Percentiles rank a stretch among this genome's conserved stretches.
These are phyloP conservation scores for Saccopteryx leptura DNA, from an alignment of 2,113 vertebrate genomes.

Conservation along the genomic window DNA sequence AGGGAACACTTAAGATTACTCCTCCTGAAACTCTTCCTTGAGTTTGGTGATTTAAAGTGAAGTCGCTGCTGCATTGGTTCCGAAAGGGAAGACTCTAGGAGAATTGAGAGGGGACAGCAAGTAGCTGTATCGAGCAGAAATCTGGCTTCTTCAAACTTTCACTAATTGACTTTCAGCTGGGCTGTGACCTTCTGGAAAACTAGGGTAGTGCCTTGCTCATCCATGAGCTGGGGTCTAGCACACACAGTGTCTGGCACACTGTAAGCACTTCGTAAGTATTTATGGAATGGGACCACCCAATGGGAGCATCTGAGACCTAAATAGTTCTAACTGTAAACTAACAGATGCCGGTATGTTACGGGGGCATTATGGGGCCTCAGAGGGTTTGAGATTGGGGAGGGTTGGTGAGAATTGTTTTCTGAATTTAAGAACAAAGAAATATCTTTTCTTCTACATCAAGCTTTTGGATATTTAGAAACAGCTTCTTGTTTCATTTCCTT, in stretches of 20 bases:
- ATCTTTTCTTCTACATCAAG: not conserved
- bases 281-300: not conserved
- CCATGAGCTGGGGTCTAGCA: too few relatives aligned
- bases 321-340: not conserved
- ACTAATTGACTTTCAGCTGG: not conserved
- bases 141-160: not conserved
- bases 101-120: not conserved
- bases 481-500: slow-evolving; percentile 17
- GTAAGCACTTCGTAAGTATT: not conserved
- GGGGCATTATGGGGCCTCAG: not conserved
- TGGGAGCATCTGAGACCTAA: not conserved
- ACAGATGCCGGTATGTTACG: not conserved
- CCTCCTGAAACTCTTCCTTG: not conserved
- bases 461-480: slow-evolving; percentile 35
- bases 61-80: not conserved
- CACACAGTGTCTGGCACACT: not conserved
- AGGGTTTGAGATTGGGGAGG: not conserved
- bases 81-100: not conserved
- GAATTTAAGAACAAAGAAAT: not conserved
- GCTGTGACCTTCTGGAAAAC: not conserved
- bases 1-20: fast-evolving
- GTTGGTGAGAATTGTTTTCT: not conserved
- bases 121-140: not conserved
- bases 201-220: too few relatives aligned
- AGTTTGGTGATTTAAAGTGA: not conserved